Conservation (phyloP, 2,113 vertebrate genomes). For the Anguilla japonica region DNA sequence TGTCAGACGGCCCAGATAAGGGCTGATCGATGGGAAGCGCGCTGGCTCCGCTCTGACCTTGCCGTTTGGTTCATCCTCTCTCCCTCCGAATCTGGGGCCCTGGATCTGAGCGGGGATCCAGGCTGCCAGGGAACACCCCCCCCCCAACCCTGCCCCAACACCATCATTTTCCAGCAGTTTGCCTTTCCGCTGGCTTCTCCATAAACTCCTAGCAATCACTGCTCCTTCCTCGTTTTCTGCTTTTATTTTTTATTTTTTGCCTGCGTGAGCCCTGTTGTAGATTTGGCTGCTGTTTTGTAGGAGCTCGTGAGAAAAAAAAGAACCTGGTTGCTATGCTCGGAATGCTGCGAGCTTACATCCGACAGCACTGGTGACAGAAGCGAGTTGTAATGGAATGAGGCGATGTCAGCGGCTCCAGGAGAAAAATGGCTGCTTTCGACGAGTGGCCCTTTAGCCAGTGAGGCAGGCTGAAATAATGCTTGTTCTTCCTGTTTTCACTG, state of each 20-base stretch:
- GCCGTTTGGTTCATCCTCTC: constrained; percentile 28
- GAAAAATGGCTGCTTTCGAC: constrained; percentile 80
- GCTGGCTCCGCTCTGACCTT: constrained; percentile 39
- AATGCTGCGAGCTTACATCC: constrained; percentile 17
- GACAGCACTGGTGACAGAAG: constrained; percentile 9
- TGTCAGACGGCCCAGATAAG: constrained; percentile 41
- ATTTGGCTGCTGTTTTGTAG: neutral
- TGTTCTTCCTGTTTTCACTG: neutral
- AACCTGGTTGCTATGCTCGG: neutral
- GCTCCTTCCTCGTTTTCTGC: neutral
- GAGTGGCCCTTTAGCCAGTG: constrained; percentile 70
- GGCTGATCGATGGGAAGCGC: constrained; percentile 34
- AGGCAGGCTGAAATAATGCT: neutral
- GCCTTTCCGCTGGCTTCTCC: neutral
- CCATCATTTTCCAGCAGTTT: neutral
- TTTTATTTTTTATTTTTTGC: neutral
- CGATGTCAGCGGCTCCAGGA: constrained; percentile 57
- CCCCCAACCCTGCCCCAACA: too few relatives aligned
- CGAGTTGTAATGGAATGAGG: neutral
- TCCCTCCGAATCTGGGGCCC: neutral
- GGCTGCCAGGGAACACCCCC: too few relatives aligned
- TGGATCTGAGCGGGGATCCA: neutral
- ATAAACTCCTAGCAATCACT: neutral
- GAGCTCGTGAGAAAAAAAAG: constrained; percentile 5
- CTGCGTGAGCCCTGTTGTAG: neutral